Base-by-base conservation (phyloP, 1,140 invertebrate genomes). In the Leptonema lineaticorne region DNA sequence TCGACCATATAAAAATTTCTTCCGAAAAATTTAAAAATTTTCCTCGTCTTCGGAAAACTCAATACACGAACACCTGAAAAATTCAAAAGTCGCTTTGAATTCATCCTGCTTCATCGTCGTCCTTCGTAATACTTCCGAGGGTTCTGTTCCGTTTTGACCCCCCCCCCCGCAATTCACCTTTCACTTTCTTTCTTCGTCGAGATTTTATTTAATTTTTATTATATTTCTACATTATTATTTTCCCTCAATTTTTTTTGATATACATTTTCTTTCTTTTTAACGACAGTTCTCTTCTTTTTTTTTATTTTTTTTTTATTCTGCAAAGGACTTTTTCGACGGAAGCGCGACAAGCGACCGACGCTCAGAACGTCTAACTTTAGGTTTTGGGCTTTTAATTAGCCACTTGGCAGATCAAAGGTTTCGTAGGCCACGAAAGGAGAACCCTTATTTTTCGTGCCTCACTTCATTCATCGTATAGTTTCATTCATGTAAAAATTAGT, bases 401-500 rank as follows among this genome's bases (percentile, higher is more conserved):
- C 37, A 41, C 37, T 41, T 41, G 37, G 37, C 37, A 41, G 37
- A 41, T 41, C 37, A 41, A 41, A 41, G 37, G 37, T 41, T 41
- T 41, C 37, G 11, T 16, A 41, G 37, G n/a, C n/a, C n/a, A n/a
- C 37, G 37, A 41, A n/a, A 41, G 37, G 37, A n/a, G n/a, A 41
- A 41, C 37, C 37, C 37, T 41, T 11, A 41, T 41, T 41, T 41
- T 41, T 41, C 37, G 37, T 41, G 37, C 37, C 37, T 41, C 37
- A 41, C 37, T 41, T 41, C 37, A 41, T 41, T 41, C 37, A 41
- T 41, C 37, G 37, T 41, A 16, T 16, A 4, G 37, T 41, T 41
- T 41, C 37, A 41, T 41, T 41, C 37, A 41, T 41, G 37, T 41
- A 41, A 41, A 41, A 41, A 41, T 41, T 41, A 41, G 37, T 41